phyloP scores from a whole-genome alignment of 2,888 invertebrate genomes.

The Cantharis rustica region DNA sequence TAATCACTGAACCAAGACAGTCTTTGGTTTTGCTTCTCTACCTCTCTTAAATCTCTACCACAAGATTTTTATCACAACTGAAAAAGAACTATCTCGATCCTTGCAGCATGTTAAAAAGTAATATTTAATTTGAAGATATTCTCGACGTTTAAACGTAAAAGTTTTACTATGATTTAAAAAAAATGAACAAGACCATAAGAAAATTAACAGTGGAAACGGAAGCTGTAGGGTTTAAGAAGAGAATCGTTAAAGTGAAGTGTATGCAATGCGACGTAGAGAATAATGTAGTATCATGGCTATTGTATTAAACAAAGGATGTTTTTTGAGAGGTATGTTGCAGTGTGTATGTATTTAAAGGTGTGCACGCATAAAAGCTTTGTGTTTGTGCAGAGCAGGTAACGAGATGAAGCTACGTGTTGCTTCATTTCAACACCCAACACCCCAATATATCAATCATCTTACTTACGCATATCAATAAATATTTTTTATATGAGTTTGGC shows the following conservation, averaged over 20 bases:
- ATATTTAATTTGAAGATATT: not conserved
- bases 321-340: slow-evolving; percentile 46
- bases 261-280: slow-evolving; percentile 24
- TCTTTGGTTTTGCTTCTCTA: not conserved
- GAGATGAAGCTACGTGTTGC: slow-evolving; percentile 42
- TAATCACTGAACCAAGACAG: not conserved
- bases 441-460: slow-evolving; percentile 55
- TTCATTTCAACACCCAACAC: slow-evolving; percentile 43
- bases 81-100: not conserved
- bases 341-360: slow-evolving; percentile 47
- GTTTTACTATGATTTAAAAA: not conserved
- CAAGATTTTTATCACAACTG: not conserved
- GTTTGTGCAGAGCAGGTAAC: slow-evolving; percentile 51
- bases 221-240: not conserved
- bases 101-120: no score
- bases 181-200: not conserved
- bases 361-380: slow-evolving; percentile 49
- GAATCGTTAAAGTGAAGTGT: slow-evolving; percentile 11
- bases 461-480: slow-evolving; percentile 53
- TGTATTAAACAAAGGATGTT: slow-evolving; percentile 48
- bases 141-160: not conserved
- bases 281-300: slow-evolving; percentile 39
- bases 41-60: not conserved
- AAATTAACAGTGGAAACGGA: not conserved
- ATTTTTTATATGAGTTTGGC: slow-evolving; percentile 4